These are phyloP conservation scores for Schlechtendalia chinensis DNA, from an alignment of 1,140 invertebrate species.

Conservation along the genomic window DNA sequence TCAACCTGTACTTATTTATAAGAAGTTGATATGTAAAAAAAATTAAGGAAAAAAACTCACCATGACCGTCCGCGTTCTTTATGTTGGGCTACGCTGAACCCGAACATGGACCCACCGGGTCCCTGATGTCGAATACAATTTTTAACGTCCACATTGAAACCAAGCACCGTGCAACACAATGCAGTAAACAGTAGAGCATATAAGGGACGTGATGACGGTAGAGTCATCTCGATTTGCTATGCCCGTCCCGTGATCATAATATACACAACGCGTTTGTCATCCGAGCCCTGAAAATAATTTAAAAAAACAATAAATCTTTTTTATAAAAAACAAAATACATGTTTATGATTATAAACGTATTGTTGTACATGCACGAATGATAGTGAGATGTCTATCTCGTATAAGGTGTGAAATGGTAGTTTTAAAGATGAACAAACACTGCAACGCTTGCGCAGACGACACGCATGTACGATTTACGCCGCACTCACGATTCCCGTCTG, in stretches of 20 bases:
- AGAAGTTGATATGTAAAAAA: not conserved
- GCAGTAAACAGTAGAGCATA: conserved; percentile 6
- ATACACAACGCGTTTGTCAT: not conserved
- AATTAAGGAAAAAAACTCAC: too few species aligned
- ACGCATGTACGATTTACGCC: conserved; percentile 18
- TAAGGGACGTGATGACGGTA: conserved; percentile 24
- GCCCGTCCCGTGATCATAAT: conserved; percentile 40
- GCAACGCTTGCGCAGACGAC: not conserved
- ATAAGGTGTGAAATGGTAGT: conserved; percentile 21
- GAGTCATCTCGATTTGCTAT: conserved; percentile 47
- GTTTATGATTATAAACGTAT: not conserved
- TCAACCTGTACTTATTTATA: too few species aligned
- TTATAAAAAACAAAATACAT: not conserved
- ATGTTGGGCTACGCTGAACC: conserved; percentile 61
- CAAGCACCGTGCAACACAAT: conserved; percentile 42
- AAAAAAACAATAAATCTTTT: not conserved
- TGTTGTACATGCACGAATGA: not conserved
- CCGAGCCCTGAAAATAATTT: conserved; percentile 35
- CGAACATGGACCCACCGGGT: conserved; percentile 59
- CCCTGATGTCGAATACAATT: conserved; percentile 57
- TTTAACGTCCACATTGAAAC: conserved; percentile 60
- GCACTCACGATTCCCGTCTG: conserved; percentile 27
- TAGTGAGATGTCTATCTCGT: conserved; percentile 16
- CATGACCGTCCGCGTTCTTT: conserved; percentile 58
- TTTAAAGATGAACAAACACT: conserved; percentile 18